Percentiles rank a stretch among this genome's conserved stretches.
phyloP scores from a whole-genome alignment of 1,140 invertebrate genomes.

The Dolichoris vasculosae region DNA sequence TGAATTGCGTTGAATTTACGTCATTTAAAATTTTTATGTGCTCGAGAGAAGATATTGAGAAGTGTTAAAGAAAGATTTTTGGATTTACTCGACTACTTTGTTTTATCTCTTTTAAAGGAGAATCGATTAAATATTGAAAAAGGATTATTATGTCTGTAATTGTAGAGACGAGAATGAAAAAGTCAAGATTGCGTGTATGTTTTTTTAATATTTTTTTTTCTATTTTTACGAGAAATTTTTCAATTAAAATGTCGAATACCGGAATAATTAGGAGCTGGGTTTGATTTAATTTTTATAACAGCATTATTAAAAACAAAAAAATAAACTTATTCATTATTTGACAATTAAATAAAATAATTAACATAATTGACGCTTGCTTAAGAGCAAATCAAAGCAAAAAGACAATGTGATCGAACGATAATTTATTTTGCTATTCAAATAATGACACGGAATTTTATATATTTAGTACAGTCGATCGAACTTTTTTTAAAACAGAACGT shows the following conservation, averaged over 20 bases:
- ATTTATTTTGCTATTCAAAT: slow-evolving; percentile 30
- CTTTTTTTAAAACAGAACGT: neutral
- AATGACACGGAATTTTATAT: too few species aligned
- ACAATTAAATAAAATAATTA: too few species aligned
- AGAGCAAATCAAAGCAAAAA: slow-evolving; percentile 19
- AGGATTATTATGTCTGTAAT: too few species aligned
- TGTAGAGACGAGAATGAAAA: too few species aligned
- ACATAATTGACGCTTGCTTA: slow-evolving; percentile 1
- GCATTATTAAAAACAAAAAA: slow-evolving; percentile 23
- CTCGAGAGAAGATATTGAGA: neutral
- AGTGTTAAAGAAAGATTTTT: slow-evolving; percentile 30
- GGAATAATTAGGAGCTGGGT: slow-evolving; percentile 43
- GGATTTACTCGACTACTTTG: slow-evolving; percentile 18
- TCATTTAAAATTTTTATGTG: slow-evolving; percentile 39
- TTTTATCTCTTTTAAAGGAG: neutral
- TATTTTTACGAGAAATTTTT: too few species aligned
- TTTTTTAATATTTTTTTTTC: too few species aligned
- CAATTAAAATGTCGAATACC: too few species aligned
- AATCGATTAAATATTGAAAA: slow-evolving; percentile 15
- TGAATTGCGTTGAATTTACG: slow-evolving; percentile 44
- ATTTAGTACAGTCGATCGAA: too few species aligned
- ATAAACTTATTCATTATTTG: neutral
- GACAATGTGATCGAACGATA: slow-evolving; percentile 14
- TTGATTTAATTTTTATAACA: slow-evolving; percentile 29
- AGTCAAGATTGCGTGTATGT: too few species aligned